Base-by-base conservation (phyloP, 2,113 vertebrate species). In the Psephotus haematonotus region DNA sequence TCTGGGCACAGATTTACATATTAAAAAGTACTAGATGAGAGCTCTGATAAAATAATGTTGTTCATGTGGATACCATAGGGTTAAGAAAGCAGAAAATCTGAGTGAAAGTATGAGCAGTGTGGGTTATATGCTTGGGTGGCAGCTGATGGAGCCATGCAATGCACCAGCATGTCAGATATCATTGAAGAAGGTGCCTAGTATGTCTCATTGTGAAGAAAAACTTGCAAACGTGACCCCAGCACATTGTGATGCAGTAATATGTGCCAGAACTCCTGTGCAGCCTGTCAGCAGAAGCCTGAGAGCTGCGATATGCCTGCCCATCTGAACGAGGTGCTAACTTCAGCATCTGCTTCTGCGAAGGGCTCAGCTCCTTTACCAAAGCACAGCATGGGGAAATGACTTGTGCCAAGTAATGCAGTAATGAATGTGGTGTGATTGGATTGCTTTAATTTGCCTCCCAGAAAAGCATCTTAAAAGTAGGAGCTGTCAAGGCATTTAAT, bases 261-360 rank as follows among this genome's bases (percentile, higher is more conserved):
- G 79, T 90, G 79, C 82, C 86, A 93, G 85, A 84, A 63, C 24
- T 91, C 27, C 1, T 0, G 0, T 2, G 3, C 78, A 89, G 84
- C 53, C 85, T 93, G 88, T 77, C 85, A 88, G 84, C 85, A 81
- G 79, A 33, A 93, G 59, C n/a, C 41, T 0, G 17, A 55, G 88
- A 67, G 50, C 53, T 86, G 43, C 0, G 6, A 57, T 47, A 52
- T 8, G 28, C 78, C 55, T 17, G 29, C 76, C 77, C 44, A 7
- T 88, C 52, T 37, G 62, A 95, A 49, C 2, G 25, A 92, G 57
- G 77, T 94, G 82, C 44, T 50, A 93, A 86, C 74, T 78, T 60
- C 80, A 84, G 86, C 90, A 89, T 86, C 92, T 88, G 91, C 93
- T 88, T 71, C 89, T 82, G 31, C 52, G 7, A 39, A 28, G 55